These are phyloP conservation scores for Circaetus gallicus DNA, from an alignment of 2,113 vertebrate species.

Conservation along the genomic window DNA sequence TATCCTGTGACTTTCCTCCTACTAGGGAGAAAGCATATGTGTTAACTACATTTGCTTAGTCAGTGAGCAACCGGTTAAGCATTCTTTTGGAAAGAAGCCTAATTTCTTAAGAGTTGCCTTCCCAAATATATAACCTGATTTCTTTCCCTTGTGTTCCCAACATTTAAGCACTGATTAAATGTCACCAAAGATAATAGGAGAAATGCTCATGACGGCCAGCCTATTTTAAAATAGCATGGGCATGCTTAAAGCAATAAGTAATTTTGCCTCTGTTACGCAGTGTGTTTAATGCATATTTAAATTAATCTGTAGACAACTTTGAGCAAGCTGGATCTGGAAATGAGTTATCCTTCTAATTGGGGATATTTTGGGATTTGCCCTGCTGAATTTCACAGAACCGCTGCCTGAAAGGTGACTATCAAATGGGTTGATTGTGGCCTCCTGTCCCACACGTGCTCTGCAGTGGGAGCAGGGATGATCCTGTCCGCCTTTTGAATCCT, in stretches of 20 bases:
- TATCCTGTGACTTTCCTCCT: not conserved
- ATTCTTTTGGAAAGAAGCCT: constrained; percentile 47
- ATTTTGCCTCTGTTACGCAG: constrained; percentile 55
- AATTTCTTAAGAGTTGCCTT: constrained; percentile 37
- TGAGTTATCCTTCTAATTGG: constrained; percentile 35
- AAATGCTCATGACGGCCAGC: constrained; percentile 56
- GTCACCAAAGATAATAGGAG: constrained; percentile 67
- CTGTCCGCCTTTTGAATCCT: not conserved
- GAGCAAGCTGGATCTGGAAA: constrained; percentile 24
- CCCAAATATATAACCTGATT: constrained; percentile 56
- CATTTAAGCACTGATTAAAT: constrained; percentile 62
- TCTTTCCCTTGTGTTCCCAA: constrained; percentile 54
- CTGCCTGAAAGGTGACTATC: not conserved
- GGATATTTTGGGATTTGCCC: constrained; percentile 19
- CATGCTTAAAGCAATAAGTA: constrained; percentile 65
- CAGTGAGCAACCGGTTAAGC: constrained; percentile 39
- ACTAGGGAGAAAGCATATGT: not conserved
- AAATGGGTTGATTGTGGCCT: not conserved
- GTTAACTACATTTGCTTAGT: not conserved
- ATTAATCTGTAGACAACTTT: constrained; percentile 57
- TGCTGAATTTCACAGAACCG: not conserved
- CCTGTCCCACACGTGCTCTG: rapidly evolving
- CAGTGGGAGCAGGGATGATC: not conserved
- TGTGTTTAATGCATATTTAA: constrained; percentile 50
- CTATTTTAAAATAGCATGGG: constrained; percentile 66